Base-by-base conservation (phyloP, 2,113 vertebrate genomes). In the Pachyramphus minor region DNA sequence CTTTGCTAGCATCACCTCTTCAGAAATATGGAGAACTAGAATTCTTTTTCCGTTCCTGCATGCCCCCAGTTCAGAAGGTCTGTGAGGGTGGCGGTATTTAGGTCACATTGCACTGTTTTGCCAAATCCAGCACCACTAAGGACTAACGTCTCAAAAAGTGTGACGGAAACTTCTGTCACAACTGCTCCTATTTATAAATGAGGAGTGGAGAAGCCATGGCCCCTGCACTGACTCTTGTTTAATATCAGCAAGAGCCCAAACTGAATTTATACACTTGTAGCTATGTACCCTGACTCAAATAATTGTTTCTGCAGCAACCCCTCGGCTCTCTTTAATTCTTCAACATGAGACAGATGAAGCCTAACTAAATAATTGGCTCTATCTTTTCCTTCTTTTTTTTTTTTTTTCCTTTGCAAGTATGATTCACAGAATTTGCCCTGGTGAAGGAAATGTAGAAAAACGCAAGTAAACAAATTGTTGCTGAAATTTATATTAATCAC, bases 81-180 rank as follows among this genome's bases (percentile, higher is more conserved):
- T 45, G n/a, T 14, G 50, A 41, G 31, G 68, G 25, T 25, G n/a
- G 22, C 0, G 0, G 4, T 39, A 45, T 42, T 89, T 33, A 45
- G 63, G 45, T 69, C 72, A 59, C 3, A 0, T 9, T 35, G 23
- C 21, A 18, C 25, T 28, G 2, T 47, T 90, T 71, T 63, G 35
- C 60, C 76, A 82, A 84, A 64, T 16, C 31, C 39, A 82, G 23
- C 39, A 69, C 25, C 11, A 4, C 30, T 28, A n/a, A 82, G 44
- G 44, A 76, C 35, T 35, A 59, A 59, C 1, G 6, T 21, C 50
- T 88, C 71, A 41, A 58, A 56, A 80, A 45, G 25, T 1, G 20
- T 12, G 33, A 69, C 12, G 30, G 76, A 50, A 88, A 42, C 35
- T 25, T 8, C 58, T 50, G 59, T 31, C 53, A 17, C 33, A 30